Evolutionary conservation across 2,113 vertebrate genomes (phyloP), one percentile per base, ranked within the genome.

Genomic region (Mus spicilegus): DNA sequence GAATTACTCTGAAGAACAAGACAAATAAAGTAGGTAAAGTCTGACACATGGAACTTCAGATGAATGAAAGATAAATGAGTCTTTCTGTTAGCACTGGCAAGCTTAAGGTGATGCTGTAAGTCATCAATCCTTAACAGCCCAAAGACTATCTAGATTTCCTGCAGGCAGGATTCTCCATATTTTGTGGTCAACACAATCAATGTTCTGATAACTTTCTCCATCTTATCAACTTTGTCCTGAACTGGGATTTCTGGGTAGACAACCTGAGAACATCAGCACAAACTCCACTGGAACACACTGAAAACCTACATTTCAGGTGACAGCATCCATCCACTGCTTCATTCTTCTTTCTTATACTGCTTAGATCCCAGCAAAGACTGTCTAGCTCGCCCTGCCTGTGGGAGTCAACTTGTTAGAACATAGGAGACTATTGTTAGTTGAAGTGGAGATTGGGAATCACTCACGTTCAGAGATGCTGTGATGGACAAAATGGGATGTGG

Each of bases 161-260:
- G 42, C 4, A 87, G 51, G 63, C 20, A 46, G 70, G 80, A 46
- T 46, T 81, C 67, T 91, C 63, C 28, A 51, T 14, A 20, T 54
- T 86, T 42, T 77, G 12, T 49, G 42, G 77, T 14, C 28, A 5
- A 19, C 67, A 30, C 7, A 36, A 22, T 72, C 67, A 46, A 2
- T 80, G 7, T 24, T 36, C 5, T 51, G 54, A 49, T 61, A 20
- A 10, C 69, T 73, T 75, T 81, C 76, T 54, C 72, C 67, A 36
- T 70, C 70, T 96, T 93, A 88, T 51, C 67, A 77, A 95, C 72
- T 93, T 95, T 70, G 54, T 39, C 20, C 30, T 73, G 65, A 89
- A 3, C 90, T 46, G 3, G 58, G 69, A 69, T 92, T 96, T 92
- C 72, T 90, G 56, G 7, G 80, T 56, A 33, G 24, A 75, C 42